phyloP scores from a whole-genome alignment of 1,140 invertebrate genomes.

The Drosophila virilis region DNA sequence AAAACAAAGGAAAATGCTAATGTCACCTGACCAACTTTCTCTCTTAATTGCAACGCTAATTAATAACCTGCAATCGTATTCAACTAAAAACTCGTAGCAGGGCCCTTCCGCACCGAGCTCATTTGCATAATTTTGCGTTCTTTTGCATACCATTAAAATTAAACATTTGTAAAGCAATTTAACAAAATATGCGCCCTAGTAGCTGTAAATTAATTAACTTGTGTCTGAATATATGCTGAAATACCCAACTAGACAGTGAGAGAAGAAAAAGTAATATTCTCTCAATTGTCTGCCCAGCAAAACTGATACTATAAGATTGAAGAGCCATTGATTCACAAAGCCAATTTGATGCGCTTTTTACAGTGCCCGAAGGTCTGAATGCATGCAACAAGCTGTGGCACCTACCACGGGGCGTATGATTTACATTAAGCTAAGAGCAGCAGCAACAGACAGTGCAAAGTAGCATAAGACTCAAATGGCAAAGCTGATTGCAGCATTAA shows the following conservation, averaged over 20 bases:
- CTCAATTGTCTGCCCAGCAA: neutral
- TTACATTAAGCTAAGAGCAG: constrained; percentile 63
- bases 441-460: constrained; percentile 46
- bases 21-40: constrained; percentile 52
- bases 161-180: constrained; percentile 55
- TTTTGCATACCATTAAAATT: constrained; percentile 56
- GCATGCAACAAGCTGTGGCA: constrained; percentile 40
- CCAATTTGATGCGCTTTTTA: constrained; percentile 32
- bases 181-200: constrained; percentile 42
- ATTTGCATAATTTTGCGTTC: constrained; percentile 43
- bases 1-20: constrained; percentile 34
- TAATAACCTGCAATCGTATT: constrained; percentile 68
- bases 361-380: neutral
- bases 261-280: neutral
- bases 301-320: constrained; percentile 32
- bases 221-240: neutral
- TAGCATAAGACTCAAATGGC: constrained; percentile 63
- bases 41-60: constrained; percentile 69
- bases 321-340: constrained; percentile 54
- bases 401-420: constrained; percentile 65
- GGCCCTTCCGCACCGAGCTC: neutral
- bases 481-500: constrained; percentile 80
- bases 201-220: constrained; percentile 8
- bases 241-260: neutral
- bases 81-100: constrained; percentile 28